Evolutionary conservation across 2,888 invertebrate species (phyloP).

Genomic region (Ophioninae sp.): DNA sequence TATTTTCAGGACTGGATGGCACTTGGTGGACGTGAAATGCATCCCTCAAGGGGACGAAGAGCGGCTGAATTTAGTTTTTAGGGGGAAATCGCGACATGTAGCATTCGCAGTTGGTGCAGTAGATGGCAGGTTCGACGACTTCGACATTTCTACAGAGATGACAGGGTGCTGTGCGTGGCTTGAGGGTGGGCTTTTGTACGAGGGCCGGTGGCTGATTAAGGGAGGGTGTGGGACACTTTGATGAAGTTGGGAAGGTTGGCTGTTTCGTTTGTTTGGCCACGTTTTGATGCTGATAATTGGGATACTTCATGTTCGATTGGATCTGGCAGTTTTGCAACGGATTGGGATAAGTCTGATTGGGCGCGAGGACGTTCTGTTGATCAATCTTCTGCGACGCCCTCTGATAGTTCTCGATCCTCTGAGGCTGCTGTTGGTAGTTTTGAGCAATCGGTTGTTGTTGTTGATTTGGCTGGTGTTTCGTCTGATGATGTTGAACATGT

Average conservation of each 20-base stretch:
- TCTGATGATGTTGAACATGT: slow-evolving; percentile 75
- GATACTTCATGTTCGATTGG: slow-evolving; percentile 79
- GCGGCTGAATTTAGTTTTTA: slow-evolving; percentile 80
- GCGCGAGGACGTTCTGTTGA: slow-evolving; percentile 74
- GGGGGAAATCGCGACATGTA: slow-evolving; percentile 94
- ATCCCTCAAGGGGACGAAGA: slow-evolving; percentile 10
- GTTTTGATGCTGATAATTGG: slow-evolving; percentile 86
- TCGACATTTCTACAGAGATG: slow-evolving; percentile 86
- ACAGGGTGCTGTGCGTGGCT: slow-evolving; percentile 86
- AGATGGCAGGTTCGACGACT: slow-evolving; percentile 89
- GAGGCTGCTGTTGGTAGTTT: slow-evolving; percentile 69
- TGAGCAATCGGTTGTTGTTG: slow-evolving; percentile 65
- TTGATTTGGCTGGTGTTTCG: slow-evolving; percentile 51
- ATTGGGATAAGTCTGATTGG: slow-evolving; percentile 77
- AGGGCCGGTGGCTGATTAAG: slow-evolving; percentile 87
- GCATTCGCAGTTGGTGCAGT: slow-evolving; percentile 95
- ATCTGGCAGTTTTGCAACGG: slow-evolving; percentile 76
- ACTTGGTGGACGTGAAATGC: slow-evolving; percentile 47
- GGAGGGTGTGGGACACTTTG: slow-evolving; percentile 84
- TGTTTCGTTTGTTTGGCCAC: slow-evolving; percentile 84
- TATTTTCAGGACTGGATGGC: slow-evolving; percentile 52
- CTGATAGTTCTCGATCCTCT: slow-evolving; percentile 71
- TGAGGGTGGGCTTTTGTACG: slow-evolving; percentile 85
- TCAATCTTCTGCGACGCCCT: slow-evolving; percentile 81
- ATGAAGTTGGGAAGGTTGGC: slow-evolving; percentile 88